Evolutionary conservation across 2,888 invertebrate species (phyloP).

Genomic region (Chloroclysta siterata): DNA sequence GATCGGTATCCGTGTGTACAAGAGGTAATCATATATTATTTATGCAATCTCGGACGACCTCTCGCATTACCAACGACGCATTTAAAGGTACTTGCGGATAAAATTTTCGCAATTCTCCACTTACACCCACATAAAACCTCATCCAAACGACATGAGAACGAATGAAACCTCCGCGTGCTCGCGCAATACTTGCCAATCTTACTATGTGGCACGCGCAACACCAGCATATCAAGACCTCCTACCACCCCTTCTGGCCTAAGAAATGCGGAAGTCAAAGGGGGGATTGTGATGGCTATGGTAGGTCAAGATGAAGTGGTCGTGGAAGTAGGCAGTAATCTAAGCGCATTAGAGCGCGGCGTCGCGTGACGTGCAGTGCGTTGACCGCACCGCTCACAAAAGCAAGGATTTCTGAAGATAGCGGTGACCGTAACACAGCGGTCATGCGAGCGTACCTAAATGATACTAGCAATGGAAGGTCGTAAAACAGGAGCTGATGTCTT

Average conservation of each 20-base stretch:
- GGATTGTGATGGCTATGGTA: constrained; percentile 25
- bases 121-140: constrained; percentile 42
- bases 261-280: constrained; percentile 30
- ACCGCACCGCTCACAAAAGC: constrained; percentile 71
- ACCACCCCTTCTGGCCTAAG: constrained; percentile 30
- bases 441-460: not conserved
- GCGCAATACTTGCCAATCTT: constrained; percentile 65
- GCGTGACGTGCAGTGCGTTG: constrained; percentile 80
- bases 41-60: constrained; percentile 3
- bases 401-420: constrained; percentile 5
- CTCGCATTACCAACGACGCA: constrained; percentile 6
- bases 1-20: no score
- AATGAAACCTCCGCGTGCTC: constrained; percentile 68
- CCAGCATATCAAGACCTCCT: constrained; percentile 51
- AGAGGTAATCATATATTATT: no score
- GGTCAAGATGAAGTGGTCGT: constrained; percentile 58
- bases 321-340: constrained; percentile 77
- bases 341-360: constrained; percentile 78
- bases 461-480: not conserved
- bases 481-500: no score
- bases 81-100: constrained; percentile 19
- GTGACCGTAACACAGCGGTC: not conserved
- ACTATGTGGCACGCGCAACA: constrained; percentile 48
- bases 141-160: constrained; percentile 50
- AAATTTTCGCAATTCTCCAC: constrained; percentile 30